Conservation (phyloP, 1,140 invertebrate species). For the Maniola jurtina region DNA sequence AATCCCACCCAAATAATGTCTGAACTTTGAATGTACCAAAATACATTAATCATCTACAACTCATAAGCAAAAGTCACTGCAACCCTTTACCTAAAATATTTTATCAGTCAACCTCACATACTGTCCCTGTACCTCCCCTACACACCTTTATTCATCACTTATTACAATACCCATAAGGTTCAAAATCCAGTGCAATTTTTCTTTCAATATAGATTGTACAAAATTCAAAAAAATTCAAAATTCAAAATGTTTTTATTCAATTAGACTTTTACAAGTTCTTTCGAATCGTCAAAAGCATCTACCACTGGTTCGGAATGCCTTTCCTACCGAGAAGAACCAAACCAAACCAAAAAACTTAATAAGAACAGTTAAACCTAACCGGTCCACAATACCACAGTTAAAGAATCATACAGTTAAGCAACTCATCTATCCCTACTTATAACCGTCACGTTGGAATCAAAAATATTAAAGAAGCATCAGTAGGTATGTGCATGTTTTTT, state of each 20-base stretch:
- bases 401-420: neutral
- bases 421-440: no score
- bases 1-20: neutral
- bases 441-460: no score
- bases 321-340: no score
- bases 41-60: conserved; percentile 4
- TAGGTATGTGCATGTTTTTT: no score
- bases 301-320: no score
- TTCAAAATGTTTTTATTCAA: no score
- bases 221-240: no score
- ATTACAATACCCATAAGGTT: neutral
- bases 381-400: neutral
- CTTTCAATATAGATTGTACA: neutral
- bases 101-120: conserved; percentile 14
- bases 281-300: no score
- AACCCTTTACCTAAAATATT: conserved; percentile 11
- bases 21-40: neutral
- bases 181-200: neutral
- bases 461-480: no score
- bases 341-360: conserved; percentile 2
- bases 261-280: no score
- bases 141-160: neutral
- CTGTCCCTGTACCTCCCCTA: conserved; percentile 1
- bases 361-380: neutral
- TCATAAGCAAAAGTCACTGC: conserved; percentile 3